A percentile compares a stretch with the other conserved stretches of the same genome.
Evolutionary conservation across 1,140 invertebrate genomes (phyloP).

Genomic region (Drosophila kikkawai): DNA sequence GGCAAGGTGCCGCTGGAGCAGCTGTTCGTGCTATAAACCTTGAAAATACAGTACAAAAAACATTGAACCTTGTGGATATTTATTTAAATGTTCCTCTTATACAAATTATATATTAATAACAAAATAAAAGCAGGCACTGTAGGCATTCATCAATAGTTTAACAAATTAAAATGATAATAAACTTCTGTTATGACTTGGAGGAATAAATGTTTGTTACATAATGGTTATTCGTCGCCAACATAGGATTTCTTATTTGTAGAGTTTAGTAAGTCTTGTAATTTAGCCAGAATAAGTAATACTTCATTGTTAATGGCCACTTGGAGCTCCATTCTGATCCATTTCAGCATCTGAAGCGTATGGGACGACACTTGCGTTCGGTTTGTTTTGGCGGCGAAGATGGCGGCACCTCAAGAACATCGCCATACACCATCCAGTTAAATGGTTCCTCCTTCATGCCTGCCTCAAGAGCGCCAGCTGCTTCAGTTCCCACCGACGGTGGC

Average conservation of each 20-base stretch:
- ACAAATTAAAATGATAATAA: not conserved
- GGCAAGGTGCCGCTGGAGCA: slow-evolving; percentile 85
- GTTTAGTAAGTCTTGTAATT: no score
- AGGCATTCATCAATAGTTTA: slow-evolving; percentile 3
- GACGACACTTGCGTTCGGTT: slow-evolving; percentile 3
- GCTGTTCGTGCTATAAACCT: slow-evolving; percentile 76
- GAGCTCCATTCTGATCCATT: no score
- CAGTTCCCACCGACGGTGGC: not conserved
- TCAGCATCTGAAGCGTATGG: slow-evolving; percentile 24
- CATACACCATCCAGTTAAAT: slow-evolving; percentile 18
- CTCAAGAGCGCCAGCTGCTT: not conserved
- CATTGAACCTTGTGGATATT: slow-evolving; percentile 6
- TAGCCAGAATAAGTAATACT: not conserved
- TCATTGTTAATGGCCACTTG: no score
- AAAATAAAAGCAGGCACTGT: slow-evolving; percentile 29
- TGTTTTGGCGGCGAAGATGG: slow-evolving; percentile 60
- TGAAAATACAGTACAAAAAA: not conserved
- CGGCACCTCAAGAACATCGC: slow-evolving; percentile 27
- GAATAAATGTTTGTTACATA: not conserved
- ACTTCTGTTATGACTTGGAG: not conserved
- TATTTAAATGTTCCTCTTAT: slow-evolving; percentile 33
- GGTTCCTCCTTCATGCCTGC: not conserved
- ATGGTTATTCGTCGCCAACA: not conserved
- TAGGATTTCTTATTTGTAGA: not conserved
- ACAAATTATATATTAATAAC: not conserved